phyloP scores from a whole-genome alignment of 2,797 vertebrate species.

The Numenius phaeopus region DNA sequence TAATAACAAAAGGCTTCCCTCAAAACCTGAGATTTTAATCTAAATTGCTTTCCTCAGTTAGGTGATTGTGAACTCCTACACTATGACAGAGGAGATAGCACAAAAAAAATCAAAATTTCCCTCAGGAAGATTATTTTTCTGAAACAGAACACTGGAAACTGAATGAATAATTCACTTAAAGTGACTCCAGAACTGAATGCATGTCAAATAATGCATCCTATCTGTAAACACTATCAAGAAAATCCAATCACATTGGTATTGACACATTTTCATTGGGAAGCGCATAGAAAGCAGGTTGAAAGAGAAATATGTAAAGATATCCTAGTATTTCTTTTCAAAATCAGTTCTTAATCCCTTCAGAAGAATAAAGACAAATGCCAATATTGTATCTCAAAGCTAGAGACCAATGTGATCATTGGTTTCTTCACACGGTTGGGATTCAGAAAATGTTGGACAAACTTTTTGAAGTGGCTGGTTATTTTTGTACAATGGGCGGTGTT shows the following conservation, averaged over 20 bases:
- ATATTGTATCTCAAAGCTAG: background rate
- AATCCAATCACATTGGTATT: constrained; percentile 63
- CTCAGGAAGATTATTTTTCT: constrained; percentile 60
- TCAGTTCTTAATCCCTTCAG: background rate
- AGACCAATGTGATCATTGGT: background rate
- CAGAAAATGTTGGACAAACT: background rate
- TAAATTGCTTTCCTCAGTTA: constrained; percentile 76
- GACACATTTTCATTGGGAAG: constrained; percentile 57
- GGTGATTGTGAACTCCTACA: constrained; percentile 55
- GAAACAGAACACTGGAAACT: constrained; percentile 31
- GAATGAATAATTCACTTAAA: constrained; percentile 75
- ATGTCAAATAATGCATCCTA: constrained; percentile 24
- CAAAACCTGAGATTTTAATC: constrained; percentile 72
- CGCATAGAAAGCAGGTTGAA: background rate
- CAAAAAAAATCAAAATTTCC: constrained; percentile 40
- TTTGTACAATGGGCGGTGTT: background rate
- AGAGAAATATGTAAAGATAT: background rate
- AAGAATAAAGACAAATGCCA: background rate
- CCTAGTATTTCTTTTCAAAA: background rate
- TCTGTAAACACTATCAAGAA: constrained; percentile 72
- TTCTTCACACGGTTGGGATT: background rate
- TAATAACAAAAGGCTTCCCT: constrained; percentile 73
- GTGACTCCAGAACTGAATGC: constrained; percentile 57
- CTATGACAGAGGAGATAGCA: constrained; percentile 50
- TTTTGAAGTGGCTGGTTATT: background rate